Base-by-base conservation (phyloP, 2,113 vertebrate genomes). In the Mugil cephalus region DNA sequence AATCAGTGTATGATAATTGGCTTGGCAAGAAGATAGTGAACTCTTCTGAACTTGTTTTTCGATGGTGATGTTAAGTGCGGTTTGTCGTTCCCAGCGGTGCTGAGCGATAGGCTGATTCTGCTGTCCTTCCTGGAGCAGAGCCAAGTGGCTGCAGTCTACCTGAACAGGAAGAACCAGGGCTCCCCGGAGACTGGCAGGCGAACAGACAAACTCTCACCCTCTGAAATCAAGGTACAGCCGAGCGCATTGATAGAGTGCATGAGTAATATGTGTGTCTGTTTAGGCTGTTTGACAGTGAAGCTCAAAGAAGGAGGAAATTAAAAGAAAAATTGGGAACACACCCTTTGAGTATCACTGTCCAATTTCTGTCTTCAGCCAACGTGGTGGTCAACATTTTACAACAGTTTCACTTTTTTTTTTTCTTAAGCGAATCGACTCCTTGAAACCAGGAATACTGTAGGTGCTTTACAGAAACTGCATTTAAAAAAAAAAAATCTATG, bases 81-180 rank as follows among this genome's bases (percentile, higher is more conserved):
- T 76, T 39, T 90, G 77, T 92, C 84, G 42, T 88, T 43, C 60
- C 30, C 93, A 99, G 98, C 94, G 84, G 84, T 97, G 90, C 92
- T 98, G 79, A 93, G 94, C 18, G 96, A 98, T 45, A 91, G 75
- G 91, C 96, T 99, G 91, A 93, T 99, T 83, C 93, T 99, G 86
- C 91, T 99, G 88, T 94, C 96, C 70, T 96, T 99, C 93, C 93
- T 95, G 92, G 95, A 97, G 89, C 94, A 91, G 85, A 96, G 92
- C 91, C 96, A 97, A 47, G 94, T 98, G 83, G 96, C 96, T 71
- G 94, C 94, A 61, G 92, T 98, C 91, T 94, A 95, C 80, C 95
- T 98, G 92, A 73, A 88, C 93, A 91, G 56, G 78, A 97, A 94
- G 93, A 95, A 91, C 77, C 92, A 91, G 89, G 91, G 90, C 89